Evolutionary conservation across 2,888 invertebrate species (phyloP), one percentile per base, ranked within the genome.

Genomic region (Campoletis raptor): DNA sequence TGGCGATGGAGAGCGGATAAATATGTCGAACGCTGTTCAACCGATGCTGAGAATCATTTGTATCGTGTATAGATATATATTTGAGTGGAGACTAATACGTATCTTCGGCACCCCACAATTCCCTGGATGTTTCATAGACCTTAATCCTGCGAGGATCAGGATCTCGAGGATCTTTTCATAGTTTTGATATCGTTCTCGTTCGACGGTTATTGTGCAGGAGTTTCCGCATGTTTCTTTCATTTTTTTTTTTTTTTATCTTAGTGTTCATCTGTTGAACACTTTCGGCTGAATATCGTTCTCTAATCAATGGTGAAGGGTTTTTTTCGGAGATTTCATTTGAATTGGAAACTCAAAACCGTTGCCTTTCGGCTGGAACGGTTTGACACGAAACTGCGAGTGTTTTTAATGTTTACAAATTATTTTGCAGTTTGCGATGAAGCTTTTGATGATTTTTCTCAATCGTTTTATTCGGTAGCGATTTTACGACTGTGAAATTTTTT

Each of bases 31-130:
- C 45, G 78, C 37, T 24, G 77, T 73, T 70, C 66, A 67, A 81
- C 73, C 54, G 80, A 83, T 73, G 67, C n/a, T 8, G 54, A 12
- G 72, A 15, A 79, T 73, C 18, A 18, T 15, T n/a, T 48, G 42
- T 10, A 48, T 21, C n/a, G 6, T 48, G 7, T n/a, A 30, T 18
- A 30, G 30, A n/a, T n/a, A 21, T 66, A 18, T n/a, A 30, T 45
- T 48, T 52, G 37, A 45, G 76, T 48, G 40, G 57, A 42, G 81
- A 64, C 79, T 82, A 73, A 82, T 69, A 82, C 81, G 66, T 81
- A 86, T 83, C 80, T 57, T 48, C 80, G 70, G 77, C 80, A 83
- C 86, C 72, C 78, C 37, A 74, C 57, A 76, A 80, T 66, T 66
- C 85, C 80, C 81, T 52, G n/a, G 64, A 77, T 36, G 36, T 15